A percentile compares a stretch with the other conserved stretches of the same genome.
phyloP scores from a whole-genome alignment of 2,888 invertebrate species.

The Malthinus flaveolus region DNA sequence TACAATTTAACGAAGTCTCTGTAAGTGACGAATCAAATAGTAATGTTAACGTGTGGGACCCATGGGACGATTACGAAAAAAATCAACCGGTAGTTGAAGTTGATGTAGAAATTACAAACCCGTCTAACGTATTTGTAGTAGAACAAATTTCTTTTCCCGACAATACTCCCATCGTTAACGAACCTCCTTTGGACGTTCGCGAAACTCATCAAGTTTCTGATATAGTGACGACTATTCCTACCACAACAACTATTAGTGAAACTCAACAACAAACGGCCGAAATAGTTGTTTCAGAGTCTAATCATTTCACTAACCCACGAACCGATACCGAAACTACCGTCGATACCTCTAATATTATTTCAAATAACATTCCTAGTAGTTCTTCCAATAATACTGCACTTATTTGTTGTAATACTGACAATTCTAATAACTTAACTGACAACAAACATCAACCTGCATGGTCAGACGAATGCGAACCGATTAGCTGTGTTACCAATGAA shows the following conservation, averaged over 20 bases:
- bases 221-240: too few species aligned
- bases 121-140: too few species aligned
- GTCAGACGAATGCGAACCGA: conserved; percentile 45
- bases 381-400: too few species aligned
- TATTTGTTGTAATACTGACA: too few species aligned
- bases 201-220: too few species aligned
- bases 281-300: too few species aligned
- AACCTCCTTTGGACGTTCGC: not conserved
- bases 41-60: conserved; percentile 62
- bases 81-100: conserved; percentile 4
- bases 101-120: not conserved
- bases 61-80: conserved; percentile 71
- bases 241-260: too few species aligned
- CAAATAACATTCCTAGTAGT: too few species aligned
- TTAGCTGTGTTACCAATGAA: conserved; percentile 46
- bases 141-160: not conserved
- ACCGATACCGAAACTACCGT: too few species aligned
- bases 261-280: too few species aligned
- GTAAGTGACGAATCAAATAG: not conserved
- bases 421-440: conserved; percentile 6
- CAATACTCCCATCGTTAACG: not conserved
- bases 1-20: not conserved
- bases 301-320: too few species aligned
- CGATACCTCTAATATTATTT: too few species aligned
- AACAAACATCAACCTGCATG: conserved; percentile 36